These are phyloP conservation scores for Passer domesticus DNA, from an alignment of 2,113 vertebrate species.

Conservation along the genomic window DNA sequence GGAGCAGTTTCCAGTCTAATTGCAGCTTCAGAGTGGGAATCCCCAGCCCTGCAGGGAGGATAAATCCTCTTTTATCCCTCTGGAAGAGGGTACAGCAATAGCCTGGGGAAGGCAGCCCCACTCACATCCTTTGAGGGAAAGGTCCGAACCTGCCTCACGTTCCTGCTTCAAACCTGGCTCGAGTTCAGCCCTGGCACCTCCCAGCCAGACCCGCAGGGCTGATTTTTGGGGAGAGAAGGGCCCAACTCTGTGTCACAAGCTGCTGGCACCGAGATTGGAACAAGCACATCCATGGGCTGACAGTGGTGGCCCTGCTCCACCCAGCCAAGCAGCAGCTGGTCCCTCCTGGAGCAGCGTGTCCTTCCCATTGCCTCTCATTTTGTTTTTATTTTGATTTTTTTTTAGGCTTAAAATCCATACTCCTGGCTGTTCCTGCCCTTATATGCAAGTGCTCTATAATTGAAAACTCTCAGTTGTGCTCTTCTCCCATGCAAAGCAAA, in stretches of 20 bases:
- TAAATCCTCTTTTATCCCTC: background rate
- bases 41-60: background rate
- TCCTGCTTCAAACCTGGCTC: background rate
- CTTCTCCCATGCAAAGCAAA: conserved; percentile 3
- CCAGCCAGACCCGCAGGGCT: background rate
- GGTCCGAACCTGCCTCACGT: background rate
- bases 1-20: background rate
- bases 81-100: background rate
- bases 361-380: background rate
- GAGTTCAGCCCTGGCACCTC: background rate
- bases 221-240: background rate
- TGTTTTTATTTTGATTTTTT: background rate
- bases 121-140: accelerated
- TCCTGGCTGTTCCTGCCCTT: background rate
- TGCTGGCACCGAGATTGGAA: background rate
- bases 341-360: background rate
- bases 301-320: background rate
- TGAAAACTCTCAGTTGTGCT: conserved; percentile 16
- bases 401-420: background rate
- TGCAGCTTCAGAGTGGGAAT: background rate
- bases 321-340: background rate
- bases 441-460: conserved; percentile 27
- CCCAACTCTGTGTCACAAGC: accelerated
- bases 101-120: background rate
- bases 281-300: accelerated